A percentile compares a stretch with the other conserved stretches of the same genome.
Conservation (phyloP, 2,888 invertebrate species). For the Microctonus hyperodae region DNA sequence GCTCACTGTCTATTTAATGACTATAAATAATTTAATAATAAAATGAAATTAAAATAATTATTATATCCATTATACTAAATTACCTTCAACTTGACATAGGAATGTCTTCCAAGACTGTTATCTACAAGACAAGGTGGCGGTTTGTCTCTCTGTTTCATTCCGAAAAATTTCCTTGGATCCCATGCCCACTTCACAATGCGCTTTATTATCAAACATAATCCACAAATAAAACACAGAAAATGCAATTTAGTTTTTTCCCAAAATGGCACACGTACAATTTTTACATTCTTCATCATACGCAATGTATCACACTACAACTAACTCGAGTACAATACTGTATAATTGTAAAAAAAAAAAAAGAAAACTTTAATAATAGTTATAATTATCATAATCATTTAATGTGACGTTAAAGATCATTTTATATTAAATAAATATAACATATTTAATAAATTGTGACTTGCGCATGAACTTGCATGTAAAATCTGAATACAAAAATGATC, state of each 20-base stretch:
- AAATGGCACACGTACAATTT: conserved; percentile 64
- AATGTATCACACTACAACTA: not conserved
- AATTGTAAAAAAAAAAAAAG: too few species aligned
- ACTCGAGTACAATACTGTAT: too few species aligned
- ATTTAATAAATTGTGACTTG: not conserved
- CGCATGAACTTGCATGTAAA: not conserved
- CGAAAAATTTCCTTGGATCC: conserved; percentile 64
- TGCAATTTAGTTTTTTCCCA: conserved; percentile 65
- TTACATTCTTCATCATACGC: conserved; percentile 39
- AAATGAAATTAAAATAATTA: too few species aligned
- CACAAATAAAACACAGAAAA: conserved; percentile 65
- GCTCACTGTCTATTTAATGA: too few species aligned
- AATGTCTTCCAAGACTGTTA: conserved; percentile 69
- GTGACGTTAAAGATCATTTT: not conserved
- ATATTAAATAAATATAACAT: not conserved
- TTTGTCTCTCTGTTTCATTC: conserved; percentile 64
- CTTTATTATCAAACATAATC: conserved; percentile 65
- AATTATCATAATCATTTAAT: not conserved
- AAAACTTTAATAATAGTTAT: too few species aligned
- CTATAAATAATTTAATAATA: too few species aligned
- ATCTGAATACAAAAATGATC: not conserved
- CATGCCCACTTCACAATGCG: conserved; percentile 65
- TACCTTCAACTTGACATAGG: conserved; percentile 72
- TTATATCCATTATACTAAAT: too few species aligned
- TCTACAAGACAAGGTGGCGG: conserved; percentile 71